Evolutionary conservation across 2,113 vertebrate genomes (phyloP), one percentile per base, ranked within the genome.

Genomic region (Casuarius casuarius): DNA sequence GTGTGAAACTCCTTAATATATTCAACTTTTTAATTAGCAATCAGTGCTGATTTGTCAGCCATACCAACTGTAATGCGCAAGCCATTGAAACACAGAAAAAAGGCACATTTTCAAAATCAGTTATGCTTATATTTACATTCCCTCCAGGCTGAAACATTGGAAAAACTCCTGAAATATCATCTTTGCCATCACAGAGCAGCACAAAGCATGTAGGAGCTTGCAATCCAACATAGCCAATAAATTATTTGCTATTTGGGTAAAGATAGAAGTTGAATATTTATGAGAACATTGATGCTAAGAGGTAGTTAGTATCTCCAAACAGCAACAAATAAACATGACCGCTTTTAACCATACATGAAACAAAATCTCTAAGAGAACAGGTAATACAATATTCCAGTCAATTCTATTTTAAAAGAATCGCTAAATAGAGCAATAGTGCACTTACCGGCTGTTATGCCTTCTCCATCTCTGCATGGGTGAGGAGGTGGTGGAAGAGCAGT

Each of bases 1-100:
- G 87, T 95, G 95, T 93, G 92, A 89, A 95, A 87, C 80, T 90
- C 94, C 87, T 94, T 95, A 97, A 97, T 97, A 95, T 92, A 97
- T 97, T 97, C 97, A 35, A 65, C 85, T 97, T 98, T 97, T 97
- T 98, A 98, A 98, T 98, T 97, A 98, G 97, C 97, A 98, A 97
- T 98, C 97, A 97, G 92, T 29, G 62, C 81, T 92, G 97, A 97
- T 98, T 98, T 97, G 94, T 96, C 97, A 98, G 96, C 97, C 97
- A 97, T 94, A 89, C 96, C 72, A 89, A 95, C 96, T 93, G 79
- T 91, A 96, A 97, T 80, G 91, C 95, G 94, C 31, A 21, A 98
- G 96, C 93, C 92, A 84, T 51, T 88, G 94, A 92, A 96, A 97
- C 81, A 94, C 31, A 84, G 79, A 67, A 87, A 52, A 90, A 92